Percentiles rank a stretch among this genome's conserved stretches.
phyloP scores from a whole-genome alignment of 2,797 vertebrate species.

The Tenualosa ilisha region DNA sequence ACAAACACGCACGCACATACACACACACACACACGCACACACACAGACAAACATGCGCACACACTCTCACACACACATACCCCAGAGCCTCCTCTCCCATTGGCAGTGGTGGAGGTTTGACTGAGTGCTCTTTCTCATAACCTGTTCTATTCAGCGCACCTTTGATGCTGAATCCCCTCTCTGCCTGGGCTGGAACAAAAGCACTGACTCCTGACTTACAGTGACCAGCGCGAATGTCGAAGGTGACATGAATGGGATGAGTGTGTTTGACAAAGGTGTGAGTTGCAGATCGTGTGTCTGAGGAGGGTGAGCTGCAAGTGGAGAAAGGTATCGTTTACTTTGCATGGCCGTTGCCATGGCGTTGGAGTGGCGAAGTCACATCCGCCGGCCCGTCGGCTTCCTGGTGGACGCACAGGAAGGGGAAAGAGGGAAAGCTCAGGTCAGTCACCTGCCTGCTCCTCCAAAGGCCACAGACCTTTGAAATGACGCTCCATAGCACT shows the following conservation, averaged over 20 bases:
- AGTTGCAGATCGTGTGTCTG: background rate
- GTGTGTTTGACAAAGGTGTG: background rate
- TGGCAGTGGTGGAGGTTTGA: conserved; percentile 41
- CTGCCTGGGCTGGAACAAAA: conserved; percentile 42
- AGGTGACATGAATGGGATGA: background rate
- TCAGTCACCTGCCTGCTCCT: no score
- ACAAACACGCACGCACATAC: background rate
- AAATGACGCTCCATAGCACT: no score
- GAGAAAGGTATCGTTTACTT: background rate
- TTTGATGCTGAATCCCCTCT: conserved; percentile 39
- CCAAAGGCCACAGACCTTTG: no score
- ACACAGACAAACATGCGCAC: background rate
- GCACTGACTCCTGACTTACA: background rate
- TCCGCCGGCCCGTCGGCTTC: no score
- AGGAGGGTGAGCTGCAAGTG: no score
- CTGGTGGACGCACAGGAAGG: no score
- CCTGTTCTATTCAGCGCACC: conserved; percentile 46
- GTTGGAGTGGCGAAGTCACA: background rate
- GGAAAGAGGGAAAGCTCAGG: background rate
- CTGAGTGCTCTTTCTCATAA: conserved; percentile 58
- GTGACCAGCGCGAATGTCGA: background rate
- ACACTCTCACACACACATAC: conserved; percentile 23
- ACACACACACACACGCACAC: background rate
- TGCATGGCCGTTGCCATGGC: background rate
- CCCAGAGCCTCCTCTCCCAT: conserved; percentile 34